phyloP scores from a whole-genome alignment of 2,888 invertebrate species.

The Oscheius myriophilus region DNA sequence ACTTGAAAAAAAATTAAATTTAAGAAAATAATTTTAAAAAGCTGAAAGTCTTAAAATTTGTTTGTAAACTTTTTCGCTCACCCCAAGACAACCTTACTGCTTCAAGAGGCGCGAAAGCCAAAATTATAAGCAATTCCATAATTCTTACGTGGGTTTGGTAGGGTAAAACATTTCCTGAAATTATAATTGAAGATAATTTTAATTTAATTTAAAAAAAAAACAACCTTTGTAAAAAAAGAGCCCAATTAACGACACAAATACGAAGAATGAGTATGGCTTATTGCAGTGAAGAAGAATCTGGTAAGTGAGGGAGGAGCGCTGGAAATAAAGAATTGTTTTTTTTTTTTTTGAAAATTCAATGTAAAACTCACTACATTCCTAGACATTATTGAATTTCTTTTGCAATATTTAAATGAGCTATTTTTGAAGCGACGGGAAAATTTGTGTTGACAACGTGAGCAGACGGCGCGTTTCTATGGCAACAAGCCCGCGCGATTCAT shows the following conservation, averaged over 20 bases:
- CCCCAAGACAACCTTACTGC: slow-evolving; percentile 60
- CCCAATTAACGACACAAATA: slow-evolving; percentile 35
- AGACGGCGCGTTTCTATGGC: no score
- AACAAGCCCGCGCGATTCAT: no score
- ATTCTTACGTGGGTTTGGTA: slow-evolving; percentile 56
- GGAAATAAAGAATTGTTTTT: slow-evolving; percentile 9
- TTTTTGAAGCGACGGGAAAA: no score
- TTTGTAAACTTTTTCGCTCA: slow-evolving; percentile 24
- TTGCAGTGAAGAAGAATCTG: slow-evolving; percentile 39
- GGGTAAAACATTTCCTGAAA: slow-evolving; percentile 49
- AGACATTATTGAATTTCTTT: no score
- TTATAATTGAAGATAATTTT: no score
- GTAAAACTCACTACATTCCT: no score
- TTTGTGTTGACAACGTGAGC: no score
- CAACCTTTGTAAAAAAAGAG: slow-evolving; percentile 48
- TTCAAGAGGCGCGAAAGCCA: slow-evolving; percentile 58
- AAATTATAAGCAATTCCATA: slow-evolving; percentile 54
- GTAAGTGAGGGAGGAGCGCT: slow-evolving; percentile 47
- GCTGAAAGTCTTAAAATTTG: no score
- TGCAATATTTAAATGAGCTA: no score
- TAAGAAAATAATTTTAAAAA: neutral
- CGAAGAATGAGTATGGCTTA: slow-evolving; percentile 34
- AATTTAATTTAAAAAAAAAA: no score
- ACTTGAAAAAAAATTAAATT: no score
- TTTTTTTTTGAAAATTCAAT: no score